phyloP scores from a whole-genome alignment of 2,113 vertebrate genomes.

The Barbus barbus region DNA sequence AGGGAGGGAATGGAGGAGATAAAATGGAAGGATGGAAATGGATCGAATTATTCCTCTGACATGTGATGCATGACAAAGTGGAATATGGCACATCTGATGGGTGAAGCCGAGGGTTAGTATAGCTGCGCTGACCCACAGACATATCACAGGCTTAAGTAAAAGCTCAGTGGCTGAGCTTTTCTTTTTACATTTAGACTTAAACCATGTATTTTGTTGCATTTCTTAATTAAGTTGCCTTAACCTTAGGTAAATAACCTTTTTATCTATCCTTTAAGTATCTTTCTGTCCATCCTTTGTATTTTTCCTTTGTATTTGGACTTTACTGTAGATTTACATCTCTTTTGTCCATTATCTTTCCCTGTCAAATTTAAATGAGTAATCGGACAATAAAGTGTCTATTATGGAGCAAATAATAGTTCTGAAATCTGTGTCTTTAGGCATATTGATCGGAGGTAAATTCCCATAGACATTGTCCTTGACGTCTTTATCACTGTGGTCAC shows the following conservation, averaged over 20 bases:
- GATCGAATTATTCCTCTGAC: slow-evolving; percentile 73
- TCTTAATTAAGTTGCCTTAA: not conserved
- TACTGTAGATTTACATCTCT: slow-evolving; percentile 3
- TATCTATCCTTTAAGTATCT: not conserved
- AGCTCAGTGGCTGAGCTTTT: not conserved
- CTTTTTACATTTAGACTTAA: not conserved
- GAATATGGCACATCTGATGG: slow-evolving; percentile 24
- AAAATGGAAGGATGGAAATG: slow-evolving; percentile 66
- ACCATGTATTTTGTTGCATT: not conserved
- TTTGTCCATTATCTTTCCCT: slow-evolving; percentile 21
- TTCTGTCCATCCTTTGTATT: not conserved
- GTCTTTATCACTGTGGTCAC: slow-evolving; percentile 46
- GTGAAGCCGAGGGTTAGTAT: slow-evolving; percentile 39
- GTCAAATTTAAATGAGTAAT: slow-evolving; percentile 19
- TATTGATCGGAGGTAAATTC: slow-evolving; percentile 31
- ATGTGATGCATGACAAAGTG: slow-evolving; percentile 44
- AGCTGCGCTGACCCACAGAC: not conserved
- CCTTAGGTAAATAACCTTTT: not conserved
- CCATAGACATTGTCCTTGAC: slow-evolving; percentile 20
- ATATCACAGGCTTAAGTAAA: too few relatives aligned
- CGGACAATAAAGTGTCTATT: slow-evolving; percentile 39
- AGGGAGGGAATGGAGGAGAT: slow-evolving; percentile 56
- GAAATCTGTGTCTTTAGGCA: slow-evolving; percentile 23
- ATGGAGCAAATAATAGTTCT: slow-evolving; percentile 21
- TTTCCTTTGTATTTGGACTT: not conserved